A percentile compares a stretch with the other conserved stretches of the same genome.
These are phyloP conservation scores for Morelia viridis DNA, from an alignment of 2,797 vertebrate species.

Conservation along the genomic window DNA sequence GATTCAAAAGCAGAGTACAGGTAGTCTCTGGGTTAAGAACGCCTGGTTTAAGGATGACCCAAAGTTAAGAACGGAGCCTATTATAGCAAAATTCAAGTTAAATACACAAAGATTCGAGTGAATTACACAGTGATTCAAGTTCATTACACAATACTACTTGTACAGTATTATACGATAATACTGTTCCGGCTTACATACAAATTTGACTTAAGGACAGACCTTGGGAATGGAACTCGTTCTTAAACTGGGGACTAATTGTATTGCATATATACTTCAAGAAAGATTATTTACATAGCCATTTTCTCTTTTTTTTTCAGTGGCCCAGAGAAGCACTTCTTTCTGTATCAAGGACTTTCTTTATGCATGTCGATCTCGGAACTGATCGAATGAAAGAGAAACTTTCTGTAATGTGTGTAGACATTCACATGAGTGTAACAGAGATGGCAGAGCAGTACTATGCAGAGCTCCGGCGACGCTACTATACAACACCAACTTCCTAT, in stretches of 20 bases:
- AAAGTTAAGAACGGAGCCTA: too few relatives aligned
- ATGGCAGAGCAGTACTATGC: constrained; percentile 83
- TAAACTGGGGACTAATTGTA: too few relatives aligned
- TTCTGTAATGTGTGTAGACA: constrained; percentile 84
- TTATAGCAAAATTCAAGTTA: too few relatives aligned
- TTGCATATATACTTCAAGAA: not conserved
- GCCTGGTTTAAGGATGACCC: too few relatives aligned
- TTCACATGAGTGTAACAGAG: constrained; percentile 81
- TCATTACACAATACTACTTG: too few relatives aligned
- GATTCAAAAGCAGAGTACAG: not conserved
- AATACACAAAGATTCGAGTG: too few relatives aligned
- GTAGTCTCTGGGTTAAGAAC: too few relatives aligned
- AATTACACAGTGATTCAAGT: too few relatives aligned
- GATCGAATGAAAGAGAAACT: constrained; percentile 78
- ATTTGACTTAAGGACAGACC: too few relatives aligned
- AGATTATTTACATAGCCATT: not conserved
- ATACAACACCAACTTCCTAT: constrained; percentile 88
- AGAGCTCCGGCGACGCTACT: constrained; percentile 82
- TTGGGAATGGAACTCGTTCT: too few relatives aligned
- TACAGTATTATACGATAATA: too few relatives aligned
- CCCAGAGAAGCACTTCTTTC: constrained; percentile 84
- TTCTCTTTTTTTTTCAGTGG: constrained; percentile 71
- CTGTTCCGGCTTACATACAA: too few relatives aligned
- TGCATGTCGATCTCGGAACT: constrained; percentile 75
- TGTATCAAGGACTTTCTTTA: constrained; percentile 83